Conservation (phyloP, 2,113 vertebrate genomes). For the Alosa alosa region DNA sequence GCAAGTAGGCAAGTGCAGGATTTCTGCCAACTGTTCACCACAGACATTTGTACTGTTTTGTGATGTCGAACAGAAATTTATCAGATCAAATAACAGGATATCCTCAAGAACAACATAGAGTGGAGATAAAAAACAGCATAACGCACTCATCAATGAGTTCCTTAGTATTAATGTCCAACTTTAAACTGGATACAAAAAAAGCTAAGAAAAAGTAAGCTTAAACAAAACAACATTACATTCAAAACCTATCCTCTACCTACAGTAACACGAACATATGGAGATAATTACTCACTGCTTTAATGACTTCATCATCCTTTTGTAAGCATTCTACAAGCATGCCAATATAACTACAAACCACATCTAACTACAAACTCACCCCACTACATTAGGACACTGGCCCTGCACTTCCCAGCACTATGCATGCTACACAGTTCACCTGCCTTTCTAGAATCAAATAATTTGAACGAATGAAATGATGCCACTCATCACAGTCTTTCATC, state of each 20-base stretch:
- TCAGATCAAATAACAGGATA: no score
- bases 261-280: background rate
- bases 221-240: background rate
- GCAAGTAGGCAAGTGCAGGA: no score
- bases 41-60: no score
- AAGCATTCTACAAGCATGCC: background rate
- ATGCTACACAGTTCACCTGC: background rate
- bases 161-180: background rate
- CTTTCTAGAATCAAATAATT: background rate
- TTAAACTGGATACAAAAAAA: background rate
- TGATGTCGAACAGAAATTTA: no score
- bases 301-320: no score
- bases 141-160: background rate
- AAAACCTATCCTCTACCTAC: background rate
- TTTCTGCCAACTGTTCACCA: no score
- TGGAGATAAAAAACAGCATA: no score
- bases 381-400: no score
- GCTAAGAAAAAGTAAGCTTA: background rate
- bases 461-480: background rate
- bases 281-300: no score
- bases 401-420: no score
- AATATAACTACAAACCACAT: background rate
- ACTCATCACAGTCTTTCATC: background rate
- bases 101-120: no score
- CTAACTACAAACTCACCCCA: background rate